Base-by-base conservation (phyloP, 2,888 invertebrate genomes). In the Phengaris arion region DNA sequence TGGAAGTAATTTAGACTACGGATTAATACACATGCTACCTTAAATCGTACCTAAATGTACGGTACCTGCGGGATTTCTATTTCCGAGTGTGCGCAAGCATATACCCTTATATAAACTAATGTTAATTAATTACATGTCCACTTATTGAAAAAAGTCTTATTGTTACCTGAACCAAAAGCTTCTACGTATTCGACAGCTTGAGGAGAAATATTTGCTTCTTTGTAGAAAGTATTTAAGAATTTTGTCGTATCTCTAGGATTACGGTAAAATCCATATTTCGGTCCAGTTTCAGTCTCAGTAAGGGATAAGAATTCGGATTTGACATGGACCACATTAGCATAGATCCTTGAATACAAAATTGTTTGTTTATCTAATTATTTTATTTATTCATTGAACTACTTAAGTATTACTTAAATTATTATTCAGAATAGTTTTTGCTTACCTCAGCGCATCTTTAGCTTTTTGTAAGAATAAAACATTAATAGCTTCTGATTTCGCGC, bases 141-240 rank as follows among this genome's bases (percentile, higher is more conserved):
- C 7, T 8, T 6, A 7, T 48, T 48, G n/a, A 48, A 48, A 3
- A 35, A 35, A 35, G 35, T 35, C 48, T 6, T 48, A 48, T 48
- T 35, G 35, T 79, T 82, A 91, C 97, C 97, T 78, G 96, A 96
- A 77, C 97, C 96, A 82, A 97, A 97, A 55, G 98, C 97, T 90
- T 98, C 98, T 3, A 98, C 94, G 84, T 96, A 98, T 78, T 95
- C 95, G 9, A 98, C 94, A 0, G 92, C 89, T 8, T 89, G 85
- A 0, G 98, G 97, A 74, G 95, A 91, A 12, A 98, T 84, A 48
- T 94, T 89, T 22, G 96, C 95, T 83, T 95, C 94, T 6, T 92
- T 81, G 79, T 96, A 96, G 79, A 96, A 94, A 57, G 94, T 93
- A 3, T 88, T 87, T 0, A 96, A 81, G 8, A 96, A 89, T 22